Evolutionary conservation across 2,888 invertebrate genomes (phyloP).

Genomic region (Drosophila borborema): DNA sequence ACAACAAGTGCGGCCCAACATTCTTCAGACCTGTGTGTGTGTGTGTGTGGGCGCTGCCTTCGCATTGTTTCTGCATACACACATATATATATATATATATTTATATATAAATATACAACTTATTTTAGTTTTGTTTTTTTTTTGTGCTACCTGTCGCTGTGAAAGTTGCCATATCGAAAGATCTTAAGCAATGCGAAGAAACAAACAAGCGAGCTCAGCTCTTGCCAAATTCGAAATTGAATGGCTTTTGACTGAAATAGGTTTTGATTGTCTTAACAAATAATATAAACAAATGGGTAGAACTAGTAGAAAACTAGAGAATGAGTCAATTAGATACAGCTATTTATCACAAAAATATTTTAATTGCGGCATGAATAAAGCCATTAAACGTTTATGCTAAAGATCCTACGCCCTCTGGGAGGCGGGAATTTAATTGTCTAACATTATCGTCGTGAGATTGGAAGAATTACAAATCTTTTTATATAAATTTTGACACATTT

Average conservation of each 20-base stretch:
- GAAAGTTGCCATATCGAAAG: conserved; percentile 42
- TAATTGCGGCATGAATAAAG: neutral
- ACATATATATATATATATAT: neutral
- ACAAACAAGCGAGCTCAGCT: neutral
- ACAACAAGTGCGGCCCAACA: conserved; percentile 47
- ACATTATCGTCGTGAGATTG: neutral
- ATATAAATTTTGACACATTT: neutral
- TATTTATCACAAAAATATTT: neutral
- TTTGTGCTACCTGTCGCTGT: conserved; percentile 37
- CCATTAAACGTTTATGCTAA: neutral
- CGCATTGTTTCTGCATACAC: conserved; percentile 6
- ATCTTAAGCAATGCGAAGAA: conserved; percentile 7
- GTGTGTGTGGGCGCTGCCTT: conserved; percentile 46
- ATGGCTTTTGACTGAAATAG: neutral
- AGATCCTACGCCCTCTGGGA: neutral
- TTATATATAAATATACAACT: conserved; percentile 2
- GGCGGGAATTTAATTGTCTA: neutral
- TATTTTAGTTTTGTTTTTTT: neutral
- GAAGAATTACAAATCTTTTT: neutral
- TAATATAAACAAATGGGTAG: neutral
- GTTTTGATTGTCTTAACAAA: neutral
- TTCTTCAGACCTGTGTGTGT: conserved; percentile 37
- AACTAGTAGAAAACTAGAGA: neutral
- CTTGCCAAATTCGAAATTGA: conserved; percentile 5
- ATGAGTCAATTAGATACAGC: neutral